Conservation (phyloP, 2,888 invertebrate species). For the Aelia acuminata region DNA sequence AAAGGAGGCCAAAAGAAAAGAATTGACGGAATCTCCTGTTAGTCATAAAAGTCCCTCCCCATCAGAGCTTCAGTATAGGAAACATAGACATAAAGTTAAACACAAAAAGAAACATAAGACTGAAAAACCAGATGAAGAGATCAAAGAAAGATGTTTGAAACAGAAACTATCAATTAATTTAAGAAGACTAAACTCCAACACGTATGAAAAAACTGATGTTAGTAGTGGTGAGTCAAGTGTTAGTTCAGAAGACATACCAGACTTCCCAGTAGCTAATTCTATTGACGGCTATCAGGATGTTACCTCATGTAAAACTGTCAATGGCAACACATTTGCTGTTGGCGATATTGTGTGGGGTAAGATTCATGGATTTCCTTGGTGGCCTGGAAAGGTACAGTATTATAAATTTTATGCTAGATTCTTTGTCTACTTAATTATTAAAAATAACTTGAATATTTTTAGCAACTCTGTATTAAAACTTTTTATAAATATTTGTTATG, state of each 20-base stretch:
- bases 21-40: constrained; percentile 68
- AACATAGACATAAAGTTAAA: constrained; percentile 76
- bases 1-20: constrained; percentile 81
- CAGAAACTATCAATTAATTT: constrained; percentile 84
- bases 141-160: constrained; percentile 80
- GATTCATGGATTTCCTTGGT: constrained; percentile 89
- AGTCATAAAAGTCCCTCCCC: constrained; percentile 72
- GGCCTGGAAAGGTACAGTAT: constrained; percentile 81
- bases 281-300: constrained; percentile 67
- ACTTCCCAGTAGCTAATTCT: constrained; percentile 66
- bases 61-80: constrained; percentile 70
- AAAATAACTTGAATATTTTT: too few relatives aligned
- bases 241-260: constrained; percentile 67
- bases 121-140: constrained; percentile 69
- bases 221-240: constrained; percentile 60
- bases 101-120: constrained; percentile 82
- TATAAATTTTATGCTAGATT: neutral
- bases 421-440: constrained; percentile 38
- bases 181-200: constrained; percentile 74
- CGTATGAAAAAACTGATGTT: constrained; percentile 62
- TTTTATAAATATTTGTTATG: too few relatives aligned
- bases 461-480: too few relatives aligned
- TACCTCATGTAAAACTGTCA: constrained; percentile 73
- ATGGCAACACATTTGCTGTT: constrained; percentile 74
- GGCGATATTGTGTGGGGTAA: constrained; percentile 93